phyloP scores from a whole-genome alignment of 2,113 vertebrate species.

The Coracopsis vasa region DNA sequence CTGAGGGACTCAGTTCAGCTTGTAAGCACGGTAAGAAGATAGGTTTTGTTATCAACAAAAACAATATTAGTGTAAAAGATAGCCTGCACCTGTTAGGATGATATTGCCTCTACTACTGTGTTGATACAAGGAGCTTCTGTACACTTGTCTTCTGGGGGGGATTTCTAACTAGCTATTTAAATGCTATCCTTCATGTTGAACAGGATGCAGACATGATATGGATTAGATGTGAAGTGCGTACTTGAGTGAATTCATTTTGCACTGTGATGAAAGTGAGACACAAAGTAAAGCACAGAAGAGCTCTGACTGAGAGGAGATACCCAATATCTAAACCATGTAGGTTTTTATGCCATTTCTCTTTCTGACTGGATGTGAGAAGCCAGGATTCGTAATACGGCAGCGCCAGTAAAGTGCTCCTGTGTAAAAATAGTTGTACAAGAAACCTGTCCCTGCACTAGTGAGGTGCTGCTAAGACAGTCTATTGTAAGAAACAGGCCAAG shows the following conservation, averaged over 20 bases:
- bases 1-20: neutral
- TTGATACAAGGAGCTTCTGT: neutral
- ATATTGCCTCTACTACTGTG: neutral
- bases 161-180: neutral
- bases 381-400: neutral
- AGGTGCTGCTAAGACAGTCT: neutral
- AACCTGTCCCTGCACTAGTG: neutral
- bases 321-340: fast-evolving
- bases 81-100: neutral
- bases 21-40: neutral
- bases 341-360: neutral
- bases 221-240: neutral
- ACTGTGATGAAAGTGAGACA: neutral
- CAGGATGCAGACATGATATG: fast-evolving
- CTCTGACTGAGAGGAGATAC: neutral
- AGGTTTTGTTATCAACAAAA: neutral
- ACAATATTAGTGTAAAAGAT: neutral
- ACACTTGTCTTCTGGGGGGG: fast-evolving
- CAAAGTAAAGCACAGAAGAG: neutral
- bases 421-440: neutral
- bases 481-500: neutral
- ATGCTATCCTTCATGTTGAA: neutral
- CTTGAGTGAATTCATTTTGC: neutral
- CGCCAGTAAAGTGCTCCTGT: neutral
- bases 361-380: neutral